Conservation (phyloP, 2,797 vertebrate genomes). For the Siniperca scherzeri region DNA sequence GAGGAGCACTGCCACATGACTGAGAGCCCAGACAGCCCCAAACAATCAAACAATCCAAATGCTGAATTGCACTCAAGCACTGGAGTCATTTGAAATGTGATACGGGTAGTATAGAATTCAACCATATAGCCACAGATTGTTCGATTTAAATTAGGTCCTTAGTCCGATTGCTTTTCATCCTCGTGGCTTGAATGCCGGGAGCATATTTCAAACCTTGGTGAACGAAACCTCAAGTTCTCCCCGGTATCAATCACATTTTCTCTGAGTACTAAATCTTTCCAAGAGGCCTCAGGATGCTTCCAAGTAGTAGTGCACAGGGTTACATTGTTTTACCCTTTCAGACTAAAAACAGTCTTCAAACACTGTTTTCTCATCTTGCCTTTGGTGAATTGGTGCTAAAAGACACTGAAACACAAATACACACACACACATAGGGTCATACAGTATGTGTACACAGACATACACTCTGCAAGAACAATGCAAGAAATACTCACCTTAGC, state of each 20-base stretch:
- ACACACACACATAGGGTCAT: slow-evolving; percentile 24
- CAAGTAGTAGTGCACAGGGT: slow-evolving; percentile 77
- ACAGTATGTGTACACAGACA: not conserved
- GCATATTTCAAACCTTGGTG: slow-evolving; percentile 70
- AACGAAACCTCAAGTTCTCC: slow-evolving; percentile 74
- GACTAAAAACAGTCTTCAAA: slow-evolving; percentile 73
- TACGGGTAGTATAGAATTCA: slow-evolving; percentile 73
- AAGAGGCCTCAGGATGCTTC: slow-evolving; percentile 73
- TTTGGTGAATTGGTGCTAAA: slow-evolving; percentile 61
- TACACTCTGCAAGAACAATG: not conserved
- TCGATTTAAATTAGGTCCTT: slow-evolving; percentile 67
- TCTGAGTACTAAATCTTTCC: slow-evolving; percentile 73
- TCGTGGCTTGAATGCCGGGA: slow-evolving; percentile 55
- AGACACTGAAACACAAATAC: slow-evolving; percentile 30
- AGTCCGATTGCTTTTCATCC: slow-evolving; percentile 68
- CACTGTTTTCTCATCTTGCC: slow-evolving; percentile 60
- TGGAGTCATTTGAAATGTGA: slow-evolving; percentile 77
- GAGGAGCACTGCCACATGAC: slow-evolving; percentile 80
- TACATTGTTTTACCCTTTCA: slow-evolving; percentile 79
- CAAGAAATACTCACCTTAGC: slow-evolving; percentile 8
- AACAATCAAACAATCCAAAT: slow-evolving; percentile 80
- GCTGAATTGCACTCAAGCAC: slow-evolving; percentile 68
- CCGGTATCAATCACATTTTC: slow-evolving; percentile 72
- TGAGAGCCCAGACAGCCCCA: slow-evolving; percentile 79
- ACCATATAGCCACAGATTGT: slow-evolving; percentile 71